Base-by-base conservation (phyloP, 2,113 vertebrate genomes). In the Lophotis ruficrista region DNA sequence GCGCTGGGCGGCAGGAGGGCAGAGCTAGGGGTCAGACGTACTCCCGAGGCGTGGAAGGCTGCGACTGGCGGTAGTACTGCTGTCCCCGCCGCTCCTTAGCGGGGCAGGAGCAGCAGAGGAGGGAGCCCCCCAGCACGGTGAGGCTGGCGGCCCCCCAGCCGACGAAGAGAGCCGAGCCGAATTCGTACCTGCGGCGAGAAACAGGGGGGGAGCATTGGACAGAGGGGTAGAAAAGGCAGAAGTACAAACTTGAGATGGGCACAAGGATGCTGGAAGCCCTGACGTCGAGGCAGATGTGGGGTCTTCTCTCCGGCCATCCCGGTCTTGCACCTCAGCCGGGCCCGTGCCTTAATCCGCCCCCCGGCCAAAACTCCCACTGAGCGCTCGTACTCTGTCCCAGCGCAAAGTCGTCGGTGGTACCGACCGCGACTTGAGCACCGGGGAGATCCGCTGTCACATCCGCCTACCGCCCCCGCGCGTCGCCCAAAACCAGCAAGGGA, bases 101-200 rank as follows among this genome's bases (percentile, higher is more conserved):
- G 7, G 98, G 98, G 92, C 99, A 99, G 64, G 99, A 99, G 96
- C 99, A 99, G 97, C 99, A 99, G 77, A 99, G 98, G 87, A 99
- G 99, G 79, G 99, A 98, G 6, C 99, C 99, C 0, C 99, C 99
- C 91, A 99, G 95, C 66, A 99, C 33, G 37, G 98, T 98, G 97
- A 99, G 98, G 95, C 99, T 98, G 70, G 99, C 98, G 0, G 99
- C 98, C 1, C 99, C 99, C 99, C 99, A 99, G 43, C 99, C 99
- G 7, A 99, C 96, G 7, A 99, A 99, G 83, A 99, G 97, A 50
- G 99, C 99, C 0, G 99, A 99, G 90, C 99, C 99, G 9, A 99
- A 99, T 66, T 99, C 99, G 4, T 99, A 99, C 98, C 99, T 99
- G 97, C 0, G 78, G 86, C 10, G 30, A 82, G 14, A 43, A 30